Evolutionary conservation across 2,113 vertebrate species (phyloP).

Genomic region (Neodon shergylaensis): DNA sequence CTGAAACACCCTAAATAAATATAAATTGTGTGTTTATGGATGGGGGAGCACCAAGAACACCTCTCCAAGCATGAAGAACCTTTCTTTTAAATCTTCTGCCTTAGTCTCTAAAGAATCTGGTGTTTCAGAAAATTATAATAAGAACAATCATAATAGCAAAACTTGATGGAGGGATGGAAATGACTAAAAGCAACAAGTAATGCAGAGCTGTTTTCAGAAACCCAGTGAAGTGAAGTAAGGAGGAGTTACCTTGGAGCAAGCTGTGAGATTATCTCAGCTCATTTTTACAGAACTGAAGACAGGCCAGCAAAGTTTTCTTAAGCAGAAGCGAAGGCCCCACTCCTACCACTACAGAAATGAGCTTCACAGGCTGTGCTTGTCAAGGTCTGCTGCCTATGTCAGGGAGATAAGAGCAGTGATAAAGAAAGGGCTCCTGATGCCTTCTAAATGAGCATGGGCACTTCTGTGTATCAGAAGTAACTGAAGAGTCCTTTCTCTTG

Average conservation of each 20-base stretch:
- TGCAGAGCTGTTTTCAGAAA: constrained; percentile 48
- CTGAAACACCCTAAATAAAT: constrained; percentile 55
- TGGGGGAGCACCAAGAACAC: constrained; percentile 18
- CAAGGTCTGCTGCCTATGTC: constrained; percentile 63
- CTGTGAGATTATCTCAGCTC: constrained; percentile 61
- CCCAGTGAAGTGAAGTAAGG: constrained; percentile 57
- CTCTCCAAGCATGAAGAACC: not conserved
- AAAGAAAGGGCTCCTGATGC: not conserved
- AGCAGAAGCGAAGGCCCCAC: constrained; percentile 12
- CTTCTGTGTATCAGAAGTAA: constrained; percentile 1
- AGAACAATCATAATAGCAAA: not conserved
- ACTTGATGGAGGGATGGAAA: constrained; percentile 39
- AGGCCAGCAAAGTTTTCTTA: constrained; percentile 34
- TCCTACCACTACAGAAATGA: constrained; percentile 58
- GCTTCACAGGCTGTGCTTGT: constrained; percentile 10
- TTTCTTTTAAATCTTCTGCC: constrained; percentile 29
- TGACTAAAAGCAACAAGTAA: constrained; percentile 33
- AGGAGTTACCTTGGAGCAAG: constrained; percentile 12
- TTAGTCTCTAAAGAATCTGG: constrained; percentile 34
- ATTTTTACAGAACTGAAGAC: constrained; percentile 54
- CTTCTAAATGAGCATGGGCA: not conserved
- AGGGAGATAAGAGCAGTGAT: not conserved
- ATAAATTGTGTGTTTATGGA: constrained; percentile 40
- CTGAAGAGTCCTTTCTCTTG: constrained; percentile 23
- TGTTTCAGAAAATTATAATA: not conserved